Conservation (phyloP, 2,888 invertebrate genomes). For the Prosapia bicincta region DNA sequence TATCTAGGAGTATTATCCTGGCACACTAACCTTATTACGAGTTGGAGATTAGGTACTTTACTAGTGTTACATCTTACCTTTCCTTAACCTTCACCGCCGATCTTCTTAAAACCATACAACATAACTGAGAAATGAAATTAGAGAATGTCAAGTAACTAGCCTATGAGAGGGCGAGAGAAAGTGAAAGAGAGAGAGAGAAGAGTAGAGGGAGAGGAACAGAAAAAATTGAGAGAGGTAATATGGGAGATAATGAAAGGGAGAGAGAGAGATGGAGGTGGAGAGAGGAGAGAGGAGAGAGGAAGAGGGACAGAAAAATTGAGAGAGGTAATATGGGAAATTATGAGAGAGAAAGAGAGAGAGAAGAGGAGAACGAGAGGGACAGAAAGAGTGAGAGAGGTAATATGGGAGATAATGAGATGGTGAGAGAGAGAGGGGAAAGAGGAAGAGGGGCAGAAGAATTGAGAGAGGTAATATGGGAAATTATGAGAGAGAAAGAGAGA, state of each 20-base stretch:
- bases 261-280: slow-evolving; percentile 6
- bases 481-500: slow-evolving; percentile 33
- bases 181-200: slow-evolving; percentile 26
- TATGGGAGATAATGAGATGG: neutral
- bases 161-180: slow-evolving; percentile 18
- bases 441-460: slow-evolving; percentile 28
- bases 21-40: too few species aligned
- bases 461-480: too few species aligned
- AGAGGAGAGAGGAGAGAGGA: slow-evolving; percentile 12
- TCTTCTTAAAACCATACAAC: too few species aligned
- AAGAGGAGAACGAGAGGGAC: neutral
- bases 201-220: slow-evolving; percentile 2
- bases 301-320: slow-evolving; percentile 26
- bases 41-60: too few species aligned
- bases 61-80: too few species aligned
- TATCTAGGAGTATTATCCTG: too few species aligned
- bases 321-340: slow-evolving; percentile 15
- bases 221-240: neutral
- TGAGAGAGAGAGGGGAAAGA: slow-evolving; percentile 24
- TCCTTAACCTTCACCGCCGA: too few species aligned
- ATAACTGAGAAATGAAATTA: too few species aligned
- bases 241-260: neutral
- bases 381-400: neutral
- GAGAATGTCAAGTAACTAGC: too few species aligned
- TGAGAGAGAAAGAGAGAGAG: neutral